phyloP scores from a whole-genome alignment of 2,113 vertebrate genomes.

The Vombatus ursinus region DNA sequence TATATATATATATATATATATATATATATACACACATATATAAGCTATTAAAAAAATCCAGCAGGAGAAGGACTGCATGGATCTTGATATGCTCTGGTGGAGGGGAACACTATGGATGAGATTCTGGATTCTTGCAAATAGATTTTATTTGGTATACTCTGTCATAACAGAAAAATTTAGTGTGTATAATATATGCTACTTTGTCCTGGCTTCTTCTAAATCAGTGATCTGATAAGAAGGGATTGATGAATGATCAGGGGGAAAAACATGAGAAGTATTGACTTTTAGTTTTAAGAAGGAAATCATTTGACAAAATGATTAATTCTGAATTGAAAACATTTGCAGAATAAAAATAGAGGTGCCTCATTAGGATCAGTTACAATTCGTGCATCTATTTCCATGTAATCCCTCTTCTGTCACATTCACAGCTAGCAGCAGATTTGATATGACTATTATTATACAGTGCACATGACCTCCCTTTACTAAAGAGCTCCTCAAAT shows the following conservation, averaged over 20 bases:
- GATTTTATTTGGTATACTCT: conserved; percentile 21
- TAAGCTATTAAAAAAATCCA: too few relatives aligned
- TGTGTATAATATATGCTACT: conserved; percentile 7
- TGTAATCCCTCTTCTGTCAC: conserved; percentile 47
- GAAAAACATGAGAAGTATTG: conserved; percentile 1
- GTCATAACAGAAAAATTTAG: neutral
- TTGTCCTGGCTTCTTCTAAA: conserved; percentile 48
- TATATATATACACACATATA: too few relatives aligned
- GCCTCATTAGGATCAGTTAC: conserved; percentile 51
- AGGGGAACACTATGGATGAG: neutral
- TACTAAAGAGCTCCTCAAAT: conserved; percentile 36
- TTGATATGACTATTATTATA: conserved; percentile 53
- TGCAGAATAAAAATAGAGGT: conserved; percentile 52
- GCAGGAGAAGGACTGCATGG: neutral
- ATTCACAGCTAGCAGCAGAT: conserved; percentile 43
- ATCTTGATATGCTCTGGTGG: neutral
- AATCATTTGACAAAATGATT: conserved; percentile 64
- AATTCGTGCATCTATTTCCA: conserved; percentile 57
- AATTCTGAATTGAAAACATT: conserved; percentile 53
- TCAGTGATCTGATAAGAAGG: conserved; percentile 43
- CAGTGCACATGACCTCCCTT: conserved; percentile 40
- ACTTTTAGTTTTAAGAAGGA: conserved; percentile 40
- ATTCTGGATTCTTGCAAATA: neutral
- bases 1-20: too few relatives aligned
- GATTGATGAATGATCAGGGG: conserved; percentile 32